These are phyloP conservation scores for Kryptolebias ocellatus DNA, from an alignment of 2,797 vertebrate species.

Conservation along the genomic window DNA sequence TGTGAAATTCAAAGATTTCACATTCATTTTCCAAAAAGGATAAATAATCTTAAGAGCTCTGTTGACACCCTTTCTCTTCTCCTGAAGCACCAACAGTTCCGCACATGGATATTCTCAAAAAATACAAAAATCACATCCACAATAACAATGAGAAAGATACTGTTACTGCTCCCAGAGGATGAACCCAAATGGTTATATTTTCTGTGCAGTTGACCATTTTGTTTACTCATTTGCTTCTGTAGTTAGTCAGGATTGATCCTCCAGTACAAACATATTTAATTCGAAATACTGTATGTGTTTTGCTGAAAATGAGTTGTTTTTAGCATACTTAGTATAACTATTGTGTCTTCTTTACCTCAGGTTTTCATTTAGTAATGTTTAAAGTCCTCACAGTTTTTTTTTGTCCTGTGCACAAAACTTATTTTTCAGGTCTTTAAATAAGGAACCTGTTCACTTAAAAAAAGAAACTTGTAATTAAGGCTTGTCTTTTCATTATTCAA, in stretches of 20 bases:
- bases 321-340: too few relatives aligned
- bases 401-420: too few relatives aligned
- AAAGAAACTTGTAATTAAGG: too few relatives aligned
- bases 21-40: conserved; percentile 16
- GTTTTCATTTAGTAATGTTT: too few relatives aligned
- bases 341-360: too few relatives aligned
- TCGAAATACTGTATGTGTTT: too few relatives aligned
- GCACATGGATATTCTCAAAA: background rate
- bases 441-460: too few relatives aligned
- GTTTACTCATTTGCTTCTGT: background rate
- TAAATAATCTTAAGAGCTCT: background rate
- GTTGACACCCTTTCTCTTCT: background rate
- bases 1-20: conserved; percentile 36
- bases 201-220: background rate
- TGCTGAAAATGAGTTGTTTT: too few relatives aligned
- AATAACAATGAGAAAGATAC: background rate
- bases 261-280: background rate
- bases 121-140: conserved; percentile 4
- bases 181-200: background rate
- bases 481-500: too few relatives aligned
- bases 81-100: background rate
- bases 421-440: too few relatives aligned
- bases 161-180: conserved; percentile 1
- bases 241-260: conserved; percentile 18
- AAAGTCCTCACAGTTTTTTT: too few relatives aligned